phyloP scores from a whole-genome alignment of 2,113 vertebrate genomes.

The Pandion haliaetus region DNA sequence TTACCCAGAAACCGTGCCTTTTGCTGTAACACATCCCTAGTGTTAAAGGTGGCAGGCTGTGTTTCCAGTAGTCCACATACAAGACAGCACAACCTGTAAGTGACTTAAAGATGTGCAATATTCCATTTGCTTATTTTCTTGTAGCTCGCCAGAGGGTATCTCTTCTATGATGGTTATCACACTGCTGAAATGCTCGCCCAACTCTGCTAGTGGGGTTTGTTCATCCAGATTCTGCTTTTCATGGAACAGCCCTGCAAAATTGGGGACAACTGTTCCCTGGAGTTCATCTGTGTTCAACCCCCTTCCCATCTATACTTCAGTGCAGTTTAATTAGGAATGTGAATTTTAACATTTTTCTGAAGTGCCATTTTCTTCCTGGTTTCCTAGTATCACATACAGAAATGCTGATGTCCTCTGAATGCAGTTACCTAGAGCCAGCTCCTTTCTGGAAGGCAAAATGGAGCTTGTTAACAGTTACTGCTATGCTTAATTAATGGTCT shows the following conservation, averaged over 20 bases:
- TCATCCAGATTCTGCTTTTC: background rate
- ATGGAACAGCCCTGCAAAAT: background rate
- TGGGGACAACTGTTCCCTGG: accelerated
- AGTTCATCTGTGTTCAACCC: background rate
- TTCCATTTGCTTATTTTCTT: background rate
- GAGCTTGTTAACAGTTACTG: background rate
- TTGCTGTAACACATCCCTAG: background rate
- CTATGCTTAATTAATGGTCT: background rate
- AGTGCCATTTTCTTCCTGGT: background rate
- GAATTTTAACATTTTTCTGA: background rate
- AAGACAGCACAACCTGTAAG: background rate
- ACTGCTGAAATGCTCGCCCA: background rate
- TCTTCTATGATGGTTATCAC: background rate
- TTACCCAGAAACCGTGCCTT: background rate
- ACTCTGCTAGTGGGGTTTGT: accelerated
- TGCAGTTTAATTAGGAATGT: background rate
- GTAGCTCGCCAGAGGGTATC: background rate
- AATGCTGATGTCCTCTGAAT: background rate
- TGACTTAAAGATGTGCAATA: background rate
- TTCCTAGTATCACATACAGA: accelerated
- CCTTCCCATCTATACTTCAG: accelerated
- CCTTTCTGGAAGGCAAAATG: background rate
- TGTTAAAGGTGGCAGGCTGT: background rate
- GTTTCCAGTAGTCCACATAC: background rate
- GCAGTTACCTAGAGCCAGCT: background rate